These are phyloP conservation scores for Rafetus swinhoei DNA, from an alignment of 2,113 vertebrate genomes.

Conservation along the genomic window DNA sequence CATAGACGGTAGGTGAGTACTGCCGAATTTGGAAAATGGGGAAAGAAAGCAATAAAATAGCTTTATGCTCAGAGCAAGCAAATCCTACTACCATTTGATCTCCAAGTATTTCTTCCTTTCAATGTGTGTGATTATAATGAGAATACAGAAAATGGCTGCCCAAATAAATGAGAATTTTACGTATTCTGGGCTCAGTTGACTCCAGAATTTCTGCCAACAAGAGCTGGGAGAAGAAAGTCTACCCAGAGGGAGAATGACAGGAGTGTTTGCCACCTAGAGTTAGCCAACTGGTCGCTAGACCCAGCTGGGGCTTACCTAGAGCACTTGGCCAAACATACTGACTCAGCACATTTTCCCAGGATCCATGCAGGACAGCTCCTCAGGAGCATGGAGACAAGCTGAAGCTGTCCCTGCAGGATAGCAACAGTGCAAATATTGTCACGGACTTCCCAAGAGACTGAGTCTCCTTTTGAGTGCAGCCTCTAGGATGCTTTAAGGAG, in stretches of 20 bases:
- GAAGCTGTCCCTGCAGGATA: not conserved
- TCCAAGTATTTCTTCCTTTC: not conserved
- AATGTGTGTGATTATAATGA: not conserved
- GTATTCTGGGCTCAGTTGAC: not conserved
- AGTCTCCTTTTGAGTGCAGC: not conserved
- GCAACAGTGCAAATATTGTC: not conserved
- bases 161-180: not conserved
- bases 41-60: not conserved
- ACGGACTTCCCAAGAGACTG: not conserved
- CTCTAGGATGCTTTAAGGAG: not conserved
- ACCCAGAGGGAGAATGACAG: not conserved
- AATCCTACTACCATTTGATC: not conserved
- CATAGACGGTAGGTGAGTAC: slow-evolving; percentile 56
- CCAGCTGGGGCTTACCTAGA: not conserved
- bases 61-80: slow-evolving; percentile 5
- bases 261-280: not conserved
- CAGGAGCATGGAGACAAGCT: not conserved
- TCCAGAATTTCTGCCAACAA: not conserved
- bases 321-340: not conserved
- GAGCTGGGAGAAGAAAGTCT: not conserved
- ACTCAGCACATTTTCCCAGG: not conserved
- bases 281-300: not conserved
- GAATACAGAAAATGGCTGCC: not conserved
- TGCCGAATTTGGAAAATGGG: slow-evolving; percentile 35
- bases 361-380: not conserved